A percentile compares a stretch with the other conserved stretches of the same genome.
Evolutionary conservation across 1,140 invertebrate species (phyloP).

Genomic region (Ridgeia piscesae): DNA sequence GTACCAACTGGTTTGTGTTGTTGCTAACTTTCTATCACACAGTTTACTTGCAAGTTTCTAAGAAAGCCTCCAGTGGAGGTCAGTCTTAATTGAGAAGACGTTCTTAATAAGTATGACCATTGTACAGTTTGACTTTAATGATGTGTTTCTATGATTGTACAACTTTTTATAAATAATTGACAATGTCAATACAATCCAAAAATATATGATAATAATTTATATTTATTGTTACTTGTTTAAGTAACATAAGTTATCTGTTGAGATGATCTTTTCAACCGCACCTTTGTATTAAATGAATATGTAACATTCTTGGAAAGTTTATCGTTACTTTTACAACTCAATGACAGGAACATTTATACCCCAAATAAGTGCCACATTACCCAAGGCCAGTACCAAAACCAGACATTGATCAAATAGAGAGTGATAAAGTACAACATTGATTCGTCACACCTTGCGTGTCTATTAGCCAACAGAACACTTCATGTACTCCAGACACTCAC

Average conservation of each 20-base stretch:
- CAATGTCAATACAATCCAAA: too few relatives aligned
- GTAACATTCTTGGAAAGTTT: too few relatives aligned
- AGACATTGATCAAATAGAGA: neutral
- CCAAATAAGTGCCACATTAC: neutral
- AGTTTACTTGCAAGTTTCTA: neutral
- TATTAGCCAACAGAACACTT: neutral
- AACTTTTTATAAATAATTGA: too few relatives aligned
- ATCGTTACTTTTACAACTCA: too few relatives aligned
- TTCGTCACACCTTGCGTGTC: neutral
- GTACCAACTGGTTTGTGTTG: neutral
- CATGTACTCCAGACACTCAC: neutral
- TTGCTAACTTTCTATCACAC: neutral
- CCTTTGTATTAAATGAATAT: too few relatives aligned
- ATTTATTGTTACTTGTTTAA: too few relatives aligned
- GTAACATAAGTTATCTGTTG: too few relatives aligned
- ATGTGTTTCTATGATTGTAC: neutral
- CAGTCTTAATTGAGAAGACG: neutral
- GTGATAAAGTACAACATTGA: neutral
- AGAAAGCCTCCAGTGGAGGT: neutral
- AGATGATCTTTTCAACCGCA: too few relatives aligned
- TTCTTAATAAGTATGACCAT: neutral
- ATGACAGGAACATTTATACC: too few relatives aligned
- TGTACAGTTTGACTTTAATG: neutral
- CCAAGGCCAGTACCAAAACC: neutral
- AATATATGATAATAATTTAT: too few relatives aligned